A percentile compares a stretch with the other conserved stretches of the same genome.
phyloP scores from a whole-genome alignment of 2,888 invertebrate genomes.

The Megastigmus dorsalis region DNA sequence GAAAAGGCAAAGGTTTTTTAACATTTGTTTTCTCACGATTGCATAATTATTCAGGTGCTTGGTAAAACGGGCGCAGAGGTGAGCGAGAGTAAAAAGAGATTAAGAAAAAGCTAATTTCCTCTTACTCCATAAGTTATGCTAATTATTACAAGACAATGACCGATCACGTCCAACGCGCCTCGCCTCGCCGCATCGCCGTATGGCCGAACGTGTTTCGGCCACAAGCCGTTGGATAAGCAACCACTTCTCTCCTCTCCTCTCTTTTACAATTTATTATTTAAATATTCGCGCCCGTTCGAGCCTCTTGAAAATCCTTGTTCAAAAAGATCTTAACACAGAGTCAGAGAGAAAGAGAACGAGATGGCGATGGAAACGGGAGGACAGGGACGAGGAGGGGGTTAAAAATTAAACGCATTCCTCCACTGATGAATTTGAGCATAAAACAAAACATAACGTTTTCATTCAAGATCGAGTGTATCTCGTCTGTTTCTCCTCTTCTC shows the following conservation, averaged over 20 bases:
- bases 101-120: background rate
- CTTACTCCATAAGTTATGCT: constrained; percentile 26
- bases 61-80: background rate
- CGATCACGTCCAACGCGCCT: background rate
- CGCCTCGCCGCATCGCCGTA: too few species aligned
- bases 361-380: too few species aligned
- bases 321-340: too few species aligned
- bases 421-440: background rate
- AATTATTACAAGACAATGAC: constrained; percentile 26
- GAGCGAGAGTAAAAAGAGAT: background rate
- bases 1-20: background rate
- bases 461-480: constrained; percentile 1
- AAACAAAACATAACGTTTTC: background rate
- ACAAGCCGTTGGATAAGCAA: constrained; percentile 9
- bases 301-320: too few species aligned
- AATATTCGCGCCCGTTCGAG: background rate
- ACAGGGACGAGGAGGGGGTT: too few species aligned
- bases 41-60: background rate
- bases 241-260: background rate
- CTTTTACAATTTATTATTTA: background rate
- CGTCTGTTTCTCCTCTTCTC: background rate
- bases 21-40: too few species aligned
- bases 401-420: too few species aligned
- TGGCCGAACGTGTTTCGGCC: too few species aligned
- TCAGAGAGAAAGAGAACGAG: too few species aligned